These are phyloP conservation scores for Thyatira batis DNA, from an alignment of 2,888 invertebrate species.

Conservation along the genomic window DNA sequence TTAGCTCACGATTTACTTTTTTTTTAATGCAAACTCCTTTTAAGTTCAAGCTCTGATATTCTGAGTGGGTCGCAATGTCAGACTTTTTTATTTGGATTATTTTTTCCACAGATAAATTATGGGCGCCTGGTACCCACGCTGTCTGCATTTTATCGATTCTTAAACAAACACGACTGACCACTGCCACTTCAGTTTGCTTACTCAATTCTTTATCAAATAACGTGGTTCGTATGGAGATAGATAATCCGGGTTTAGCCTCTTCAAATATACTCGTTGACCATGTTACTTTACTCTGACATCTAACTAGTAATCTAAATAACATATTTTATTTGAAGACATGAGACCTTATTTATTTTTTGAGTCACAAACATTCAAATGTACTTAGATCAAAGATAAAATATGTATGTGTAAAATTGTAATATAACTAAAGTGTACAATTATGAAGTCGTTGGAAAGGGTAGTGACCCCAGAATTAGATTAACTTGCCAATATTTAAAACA, in stretches of 20 bases:
- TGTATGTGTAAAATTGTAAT: no score
- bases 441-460: no score
- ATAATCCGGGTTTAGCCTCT: neutral
- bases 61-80: neutral
- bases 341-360: no score
- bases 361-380: no score
- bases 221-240: neutral
- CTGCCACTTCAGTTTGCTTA: neutral
- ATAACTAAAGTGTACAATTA: no score
- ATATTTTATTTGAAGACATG: no score
- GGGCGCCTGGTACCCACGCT: neutral
- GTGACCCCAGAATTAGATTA: no score
- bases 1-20: slow-evolving; percentile 1
- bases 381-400: no score
- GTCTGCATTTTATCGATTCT: neutral
- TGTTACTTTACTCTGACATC: neutral
- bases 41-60: neutral
- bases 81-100: neutral
- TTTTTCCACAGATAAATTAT: neutral
- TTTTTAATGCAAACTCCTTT: neutral
- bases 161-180: slow-evolving; percentile 3
- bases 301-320: neutral
- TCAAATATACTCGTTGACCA: no score
- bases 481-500: no score
- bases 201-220: neutral